A percentile compares a stretch with the other conserved stretches of the same genome.
Conservation (phyloP, 2,888 invertebrate genomes). For the Amphiduros pacificus region DNA sequence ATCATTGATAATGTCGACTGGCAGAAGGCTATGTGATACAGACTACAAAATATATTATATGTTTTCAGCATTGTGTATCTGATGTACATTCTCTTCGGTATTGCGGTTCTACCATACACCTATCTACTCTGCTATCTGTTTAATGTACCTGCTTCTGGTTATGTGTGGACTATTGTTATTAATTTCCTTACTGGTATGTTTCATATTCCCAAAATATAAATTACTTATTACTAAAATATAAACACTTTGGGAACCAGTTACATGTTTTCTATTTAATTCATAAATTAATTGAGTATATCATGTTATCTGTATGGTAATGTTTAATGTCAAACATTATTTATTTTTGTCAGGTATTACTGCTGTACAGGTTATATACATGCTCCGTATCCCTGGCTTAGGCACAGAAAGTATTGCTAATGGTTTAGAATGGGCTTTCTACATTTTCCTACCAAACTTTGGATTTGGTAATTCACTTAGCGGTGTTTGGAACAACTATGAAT, state of each 20-base stretch:
- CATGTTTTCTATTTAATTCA: too few species aligned
- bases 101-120: slow-evolving; percentile 73
- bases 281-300: too few species aligned
- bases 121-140: slow-evolving; percentile 74
- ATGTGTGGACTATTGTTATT: slow-evolving; percentile 72
- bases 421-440: slow-evolving; percentile 70
- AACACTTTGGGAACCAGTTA: too few species aligned
- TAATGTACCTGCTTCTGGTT: slow-evolving; percentile 74
- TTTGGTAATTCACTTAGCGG: slow-evolving; percentile 61
- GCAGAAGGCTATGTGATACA: too few species aligned
- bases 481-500: slow-evolving; percentile 57
- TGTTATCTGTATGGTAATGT: too few species aligned
- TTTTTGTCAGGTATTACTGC: slow-evolving; percentile 71
- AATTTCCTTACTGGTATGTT: slow-evolving; percentile 74
- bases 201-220: too few species aligned
- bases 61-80: slow-evolving; percentile 58
- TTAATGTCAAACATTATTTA: too few species aligned
- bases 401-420: slow-evolving; percentile 66
- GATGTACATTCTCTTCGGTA: slow-evolving; percentile 71
- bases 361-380: slow-evolving; percentile 71
- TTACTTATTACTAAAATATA: too few species aligned
- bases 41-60: too few species aligned
- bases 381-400: slow-evolving; percentile 67
- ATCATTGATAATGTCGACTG: too few species aligned
- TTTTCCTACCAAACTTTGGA: slow-evolving; percentile 71